Evolutionary conservation across 2,113 vertebrate genomes (phyloP).

Genomic region (Hypanus sabinus): DNA sequence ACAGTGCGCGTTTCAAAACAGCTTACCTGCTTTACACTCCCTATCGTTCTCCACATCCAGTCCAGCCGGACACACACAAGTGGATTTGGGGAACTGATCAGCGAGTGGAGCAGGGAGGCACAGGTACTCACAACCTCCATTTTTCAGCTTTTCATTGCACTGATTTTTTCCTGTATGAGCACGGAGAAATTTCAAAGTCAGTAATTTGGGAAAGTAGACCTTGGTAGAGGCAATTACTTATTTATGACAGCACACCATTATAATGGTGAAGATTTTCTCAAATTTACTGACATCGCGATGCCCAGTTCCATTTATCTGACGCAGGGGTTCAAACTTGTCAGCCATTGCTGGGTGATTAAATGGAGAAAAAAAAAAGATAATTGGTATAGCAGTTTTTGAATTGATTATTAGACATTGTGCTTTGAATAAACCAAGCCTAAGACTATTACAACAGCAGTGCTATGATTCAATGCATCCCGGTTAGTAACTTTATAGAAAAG

Average conservation of each 20-base stretch:
- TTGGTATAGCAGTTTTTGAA: background rate
- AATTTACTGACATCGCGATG: background rate
- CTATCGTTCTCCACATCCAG: constrained; percentile 64
- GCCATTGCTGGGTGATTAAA: background rate
- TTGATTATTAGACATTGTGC: background rate
- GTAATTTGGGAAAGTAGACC: background rate
- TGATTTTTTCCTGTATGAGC: constrained; percentile 77
- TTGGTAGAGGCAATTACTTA: background rate
- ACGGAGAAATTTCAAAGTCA: background rate
- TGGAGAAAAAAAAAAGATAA: too few relatives aligned
- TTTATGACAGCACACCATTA: background rate
- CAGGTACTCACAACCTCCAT: constrained; percentile 84
- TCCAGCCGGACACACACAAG: constrained; percentile 76
- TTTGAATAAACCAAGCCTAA: too few relatives aligned
- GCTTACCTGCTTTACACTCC: constrained; percentile 64
- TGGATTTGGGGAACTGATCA: constrained; percentile 86
- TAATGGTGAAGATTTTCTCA: background rate
- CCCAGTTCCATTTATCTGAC: background rate
- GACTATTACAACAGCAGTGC: background rate
- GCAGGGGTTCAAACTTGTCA: background rate
- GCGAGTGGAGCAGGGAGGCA: constrained; percentile 89
- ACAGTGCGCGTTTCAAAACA: background rate
- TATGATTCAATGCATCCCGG: background rate
- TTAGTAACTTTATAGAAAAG: background rate
- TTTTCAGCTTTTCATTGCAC: constrained; percentile 73